A percentile compares a stretch with the other conserved stretches of the same genome.
phyloP scores from a whole-genome alignment of 2,113 vertebrate species.

The Salvelinus fontinalis region DNA sequence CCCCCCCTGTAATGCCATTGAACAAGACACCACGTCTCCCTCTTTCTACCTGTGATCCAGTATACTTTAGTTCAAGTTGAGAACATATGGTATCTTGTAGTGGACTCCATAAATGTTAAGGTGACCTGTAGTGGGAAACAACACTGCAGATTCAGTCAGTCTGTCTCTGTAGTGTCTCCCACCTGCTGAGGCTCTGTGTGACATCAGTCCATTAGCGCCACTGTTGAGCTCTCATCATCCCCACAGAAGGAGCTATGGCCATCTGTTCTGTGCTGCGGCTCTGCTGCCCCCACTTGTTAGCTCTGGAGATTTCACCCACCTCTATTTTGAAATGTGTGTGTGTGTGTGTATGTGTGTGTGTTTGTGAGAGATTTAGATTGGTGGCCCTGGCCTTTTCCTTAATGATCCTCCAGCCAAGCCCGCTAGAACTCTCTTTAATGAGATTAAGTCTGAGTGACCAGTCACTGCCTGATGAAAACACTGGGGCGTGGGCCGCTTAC shows the following conservation, averaged over 20 bases:
- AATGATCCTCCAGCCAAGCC: conserved; percentile 33
- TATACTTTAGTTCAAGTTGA: no score
- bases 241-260: not conserved
- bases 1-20: no score
- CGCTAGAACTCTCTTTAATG: conserved; percentile 41
- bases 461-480: conserved; percentile 8
- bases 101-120: not conserved
- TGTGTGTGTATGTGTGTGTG: not conserved
- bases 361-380: conserved; percentile 7
- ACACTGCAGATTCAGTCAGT: conserved; percentile 14
- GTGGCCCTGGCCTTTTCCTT: conserved; percentile 38
- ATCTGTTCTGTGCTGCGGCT: conserved; percentile 33
- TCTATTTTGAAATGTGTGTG: not conserved
- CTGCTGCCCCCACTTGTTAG: conserved; percentile 65
- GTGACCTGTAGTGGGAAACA: conserved; percentile 29
- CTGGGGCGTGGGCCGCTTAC: not conserved
- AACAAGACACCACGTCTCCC: not conserved
- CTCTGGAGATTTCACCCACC: conserved; percentile 17
- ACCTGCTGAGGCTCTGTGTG: conserved; percentile 15
- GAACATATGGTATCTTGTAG: not conserved
- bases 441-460: not conserved
- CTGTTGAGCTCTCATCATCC: conserved; percentile 24
- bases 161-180: not conserved
- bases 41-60: not conserved
- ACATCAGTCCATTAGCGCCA: not conserved